Evolutionary conservation across 2,888 invertebrate genomes (phyloP), one percentile per base, ranked within the genome.

Genomic region (Eupithecia subumbrata): DNA sequence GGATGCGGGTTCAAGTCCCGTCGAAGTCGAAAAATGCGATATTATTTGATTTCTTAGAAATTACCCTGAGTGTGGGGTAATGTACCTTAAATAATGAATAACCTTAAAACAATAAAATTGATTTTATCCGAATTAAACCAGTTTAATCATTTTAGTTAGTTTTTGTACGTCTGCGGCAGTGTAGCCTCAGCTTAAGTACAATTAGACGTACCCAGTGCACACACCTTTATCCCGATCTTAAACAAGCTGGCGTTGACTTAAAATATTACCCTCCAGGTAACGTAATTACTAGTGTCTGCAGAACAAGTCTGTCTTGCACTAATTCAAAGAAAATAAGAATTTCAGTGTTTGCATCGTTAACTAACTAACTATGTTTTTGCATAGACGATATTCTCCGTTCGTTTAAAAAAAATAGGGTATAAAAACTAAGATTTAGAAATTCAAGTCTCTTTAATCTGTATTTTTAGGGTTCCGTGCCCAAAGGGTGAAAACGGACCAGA

Each of bases 181-280:
- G 3, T 5, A 37, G 12, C n/a, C n/a, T 37, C 11, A 34, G 37
- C 66, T 66, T 66, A 40, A n/a, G 34, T 3, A 40, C n/a, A 66
- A 37, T 37, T 40, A 66, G 37, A 34, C 66, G n/a, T 22, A 34
- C 22, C 37, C 5, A 67, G 68, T 43, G 22, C 1, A 68, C 68
- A 68, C 5, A 68, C 68, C 22, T 68, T 40, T 68, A n/a, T 68
- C n/a, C 30, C 37, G 43, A 52, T 66, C 37, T 63, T 22, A 69
- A 72, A 68, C 70, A 69, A 75, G 72, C 40, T 69, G 2, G 34
- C 66, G n/a, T 72, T 75, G 71, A 63, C 75, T 64, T 72, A 70
- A 72, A 75, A 30, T 66, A 69, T 75, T 66, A 72, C 64, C 30
- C 64, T 72, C 52, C 30, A 66, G 72, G 69, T 66, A 75, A 75